A percentile compares a stretch with the other conserved stretches of the same genome.
Conservation (phyloP, 2,888 invertebrate species). For the Sarcophaga rosellei region DNA sequence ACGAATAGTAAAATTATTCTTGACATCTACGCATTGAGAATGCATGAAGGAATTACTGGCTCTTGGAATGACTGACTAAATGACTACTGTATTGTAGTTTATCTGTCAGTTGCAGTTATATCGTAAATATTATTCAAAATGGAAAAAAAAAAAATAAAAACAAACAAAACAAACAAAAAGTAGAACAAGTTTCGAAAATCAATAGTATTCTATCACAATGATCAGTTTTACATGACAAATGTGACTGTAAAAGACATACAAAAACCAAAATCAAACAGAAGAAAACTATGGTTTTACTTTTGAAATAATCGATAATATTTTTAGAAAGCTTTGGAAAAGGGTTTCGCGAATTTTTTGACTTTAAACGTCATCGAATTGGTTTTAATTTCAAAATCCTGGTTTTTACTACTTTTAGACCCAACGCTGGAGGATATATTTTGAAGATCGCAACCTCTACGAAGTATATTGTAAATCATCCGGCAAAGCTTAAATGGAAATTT, state of each 20-base stretch:
- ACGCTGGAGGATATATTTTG: too few species aligned
- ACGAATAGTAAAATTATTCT: slow-evolving; percentile 14
- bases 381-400: too few species aligned
- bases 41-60: background rate
- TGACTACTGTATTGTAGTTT: background rate
- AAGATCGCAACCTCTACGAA: too few species aligned
- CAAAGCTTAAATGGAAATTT: slow-evolving; percentile 15
- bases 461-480: too few species aligned
- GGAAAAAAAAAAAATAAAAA: background rate
- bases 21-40: background rate
- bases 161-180: background rate
- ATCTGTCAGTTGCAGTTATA: slow-evolving; percentile 20
- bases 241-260: background rate
- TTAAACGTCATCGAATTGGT: too few species aligned
- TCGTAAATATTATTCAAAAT: slow-evolving; percentile 22
- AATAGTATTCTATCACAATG: too few species aligned
- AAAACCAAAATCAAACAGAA: slow-evolving; percentile 11
- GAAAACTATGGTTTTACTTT: too few species aligned
- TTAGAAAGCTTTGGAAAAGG: too few species aligned
- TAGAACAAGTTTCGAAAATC: too few species aligned
- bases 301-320: too few species aligned
- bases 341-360: too few species aligned
- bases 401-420: too few species aligned
- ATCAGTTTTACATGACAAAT: background rate
- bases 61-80: background rate